phyloP scores from a whole-genome alignment of 1,140 invertebrate genomes.

The Achroia grisella region DNA sequence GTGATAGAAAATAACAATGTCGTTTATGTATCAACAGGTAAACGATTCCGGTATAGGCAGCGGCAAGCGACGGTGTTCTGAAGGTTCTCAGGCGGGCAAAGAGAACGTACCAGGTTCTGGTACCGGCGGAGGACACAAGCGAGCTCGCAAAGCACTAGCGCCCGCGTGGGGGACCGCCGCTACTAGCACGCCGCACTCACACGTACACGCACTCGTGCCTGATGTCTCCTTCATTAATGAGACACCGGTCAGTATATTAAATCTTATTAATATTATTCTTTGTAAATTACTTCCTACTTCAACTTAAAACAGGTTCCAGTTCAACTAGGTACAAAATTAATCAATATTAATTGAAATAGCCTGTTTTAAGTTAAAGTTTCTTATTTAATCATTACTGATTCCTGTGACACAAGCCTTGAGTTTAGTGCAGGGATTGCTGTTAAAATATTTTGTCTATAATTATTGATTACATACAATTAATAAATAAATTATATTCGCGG shows the following conservation, averaged over 20 bases:
- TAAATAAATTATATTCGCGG: too few species aligned
- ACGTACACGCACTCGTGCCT: slow-evolving; percentile 50
- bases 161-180: slow-evolving; percentile 77
- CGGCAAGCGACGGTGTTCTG: slow-evolving; percentile 76
- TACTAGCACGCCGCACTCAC: slow-evolving; percentile 74
- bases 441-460: too few species aligned
- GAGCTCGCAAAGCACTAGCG: slow-evolving; percentile 84
- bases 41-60: slow-evolving; percentile 65
- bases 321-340: too few species aligned
- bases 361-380: too few species aligned
- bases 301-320: too few species aligned
- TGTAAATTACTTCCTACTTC: too few species aligned
- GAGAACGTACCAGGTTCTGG: slow-evolving; percentile 75
- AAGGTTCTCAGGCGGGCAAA: slow-evolving; percentile 73
- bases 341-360: too few species aligned
- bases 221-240: slow-evolving; percentile 80
- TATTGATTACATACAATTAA: too few species aligned
- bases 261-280: background rate
- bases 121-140: slow-evolving; percentile 67
- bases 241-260: slow-evolving; percentile 81
- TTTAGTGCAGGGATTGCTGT: too few species aligned
- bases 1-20: too few species aligned
- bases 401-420: too few species aligned
- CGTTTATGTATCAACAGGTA: slow-evolving; percentile 15
- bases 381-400: too few species aligned